Evolutionary conservation across 2,888 invertebrate species (phyloP).

Genomic region (Bellardia pandia): DNA sequence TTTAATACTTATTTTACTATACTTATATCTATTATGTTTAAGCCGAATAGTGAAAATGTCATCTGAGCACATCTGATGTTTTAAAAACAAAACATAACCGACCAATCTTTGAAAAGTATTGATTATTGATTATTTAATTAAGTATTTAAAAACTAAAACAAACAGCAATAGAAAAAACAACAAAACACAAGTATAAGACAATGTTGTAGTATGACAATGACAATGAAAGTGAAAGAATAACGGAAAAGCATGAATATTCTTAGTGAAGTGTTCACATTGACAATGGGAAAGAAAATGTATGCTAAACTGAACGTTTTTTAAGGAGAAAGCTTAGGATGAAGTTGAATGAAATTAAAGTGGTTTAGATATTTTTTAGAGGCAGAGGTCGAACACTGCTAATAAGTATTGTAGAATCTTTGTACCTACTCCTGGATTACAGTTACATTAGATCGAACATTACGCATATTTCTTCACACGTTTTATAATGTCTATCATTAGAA

Average conservation of each 20-base stretch:
- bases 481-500: no score
- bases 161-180: not conserved
- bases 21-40: constrained; percentile 22
- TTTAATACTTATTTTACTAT: not conserved
- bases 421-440: no score
- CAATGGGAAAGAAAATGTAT: not conserved
- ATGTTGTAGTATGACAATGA: constrained; percentile 51
- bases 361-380: no score
- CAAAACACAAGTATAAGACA: not conserved
- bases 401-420: no score
- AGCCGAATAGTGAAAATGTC: constrained; percentile 7
- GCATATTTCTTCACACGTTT: no score
- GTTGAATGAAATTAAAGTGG: no score
- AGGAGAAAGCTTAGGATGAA: no score
- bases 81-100: constrained; percentile 15
- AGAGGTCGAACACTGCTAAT: no score
- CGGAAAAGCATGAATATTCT: not conserved
- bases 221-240: constrained; percentile 43
- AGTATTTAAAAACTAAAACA: constrained; percentile 33
- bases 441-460: no score
- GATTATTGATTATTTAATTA: constrained; percentile 72
- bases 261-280: constrained; percentile 20
- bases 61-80: constrained; percentile 41
- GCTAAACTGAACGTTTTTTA: no score
- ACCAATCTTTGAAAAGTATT: constrained; percentile 46